These are phyloP conservation scores for Diaphora mendica DNA, from an alignment of 2,888 invertebrate genomes.

Conservation along the genomic window DNA sequence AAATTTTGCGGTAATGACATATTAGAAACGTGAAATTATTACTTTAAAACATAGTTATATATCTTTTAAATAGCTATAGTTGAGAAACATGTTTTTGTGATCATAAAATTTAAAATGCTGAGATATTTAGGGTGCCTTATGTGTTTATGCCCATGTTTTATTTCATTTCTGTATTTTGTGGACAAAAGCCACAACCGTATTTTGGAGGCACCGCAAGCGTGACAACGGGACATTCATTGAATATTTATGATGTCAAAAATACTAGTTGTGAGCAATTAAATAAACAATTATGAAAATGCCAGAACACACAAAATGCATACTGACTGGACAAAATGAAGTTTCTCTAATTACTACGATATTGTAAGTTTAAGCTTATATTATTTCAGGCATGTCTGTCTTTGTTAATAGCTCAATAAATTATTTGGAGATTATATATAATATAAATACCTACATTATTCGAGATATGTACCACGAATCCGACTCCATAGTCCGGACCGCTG, in stretches of 20 bases:
- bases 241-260: slow-evolving; percentile 27
- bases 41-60: slow-evolving; percentile 13
- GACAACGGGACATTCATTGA: slow-evolving; percentile 42
- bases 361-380: neutral
- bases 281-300: slow-evolving; percentile 28
- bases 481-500: too few species aligned
- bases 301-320: slow-evolving; percentile 18
- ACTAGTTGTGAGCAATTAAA: slow-evolving; percentile 36
- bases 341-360: neutral
- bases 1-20: slow-evolving; percentile 41
- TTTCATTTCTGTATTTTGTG: slow-evolving; percentile 28
- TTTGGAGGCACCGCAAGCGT: slow-evolving; percentile 43
- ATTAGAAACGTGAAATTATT: slow-evolving; percentile 24
- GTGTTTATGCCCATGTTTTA: slow-evolving; percentile 35
- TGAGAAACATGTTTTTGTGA: slow-evolving; percentile 15
- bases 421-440: neutral
- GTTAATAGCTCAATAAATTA: neutral
- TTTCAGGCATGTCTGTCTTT: neutral
- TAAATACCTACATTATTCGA: too few species aligned
- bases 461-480: too few species aligned
- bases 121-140: slow-evolving; percentile 31
- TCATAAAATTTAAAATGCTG: slow-evolving; percentile 36
- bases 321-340: neutral
- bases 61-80: slow-evolving; percentile 21
- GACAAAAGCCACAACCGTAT: slow-evolving; percentile 26